Percentiles rank a stretch among this genome's conserved stretches.
These are phyloP conservation scores for Phycodurus eques DNA, from an alignment of 2,113 vertebrate species.

Conservation along the genomic window DNA sequence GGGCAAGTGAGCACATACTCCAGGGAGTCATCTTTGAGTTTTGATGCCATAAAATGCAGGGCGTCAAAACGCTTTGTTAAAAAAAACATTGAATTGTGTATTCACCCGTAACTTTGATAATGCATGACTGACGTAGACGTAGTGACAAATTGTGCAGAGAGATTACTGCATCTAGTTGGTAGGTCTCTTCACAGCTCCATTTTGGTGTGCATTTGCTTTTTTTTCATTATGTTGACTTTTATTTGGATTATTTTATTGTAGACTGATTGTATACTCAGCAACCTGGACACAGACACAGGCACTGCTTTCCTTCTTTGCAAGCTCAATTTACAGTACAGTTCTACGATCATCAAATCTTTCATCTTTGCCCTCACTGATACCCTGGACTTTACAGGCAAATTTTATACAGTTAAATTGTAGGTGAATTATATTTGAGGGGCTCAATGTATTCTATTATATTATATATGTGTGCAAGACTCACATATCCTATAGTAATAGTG, in stretches of 20 bases:
- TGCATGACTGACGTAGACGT: not conserved
- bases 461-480: too few species aligned
- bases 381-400: not conserved
- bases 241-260: not conserved
- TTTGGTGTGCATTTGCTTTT: not conserved
- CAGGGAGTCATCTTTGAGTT: not conserved
- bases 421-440: too few species aligned
- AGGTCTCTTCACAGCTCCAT: not conserved
- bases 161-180: not conserved
- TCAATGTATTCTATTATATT: too few species aligned
- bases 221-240: not conserved
- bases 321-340: not conserved
- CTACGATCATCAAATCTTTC: not conserved
- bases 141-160: not conserved
- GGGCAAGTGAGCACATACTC: not conserved
- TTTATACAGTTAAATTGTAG: too few species aligned
- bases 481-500: too few species aligned
- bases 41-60: not conserved
- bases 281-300: not conserved
- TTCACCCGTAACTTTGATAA: not conserved
- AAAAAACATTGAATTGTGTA: not conserved
- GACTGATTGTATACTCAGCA: not conserved
- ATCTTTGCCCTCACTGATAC: not conserved
- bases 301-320: not conserved
- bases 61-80: not conserved